These are phyloP conservation scores for Acanthoscelides obtectus DNA, from an alignment of 2,888 invertebrate species.

Conservation along the genomic window DNA sequence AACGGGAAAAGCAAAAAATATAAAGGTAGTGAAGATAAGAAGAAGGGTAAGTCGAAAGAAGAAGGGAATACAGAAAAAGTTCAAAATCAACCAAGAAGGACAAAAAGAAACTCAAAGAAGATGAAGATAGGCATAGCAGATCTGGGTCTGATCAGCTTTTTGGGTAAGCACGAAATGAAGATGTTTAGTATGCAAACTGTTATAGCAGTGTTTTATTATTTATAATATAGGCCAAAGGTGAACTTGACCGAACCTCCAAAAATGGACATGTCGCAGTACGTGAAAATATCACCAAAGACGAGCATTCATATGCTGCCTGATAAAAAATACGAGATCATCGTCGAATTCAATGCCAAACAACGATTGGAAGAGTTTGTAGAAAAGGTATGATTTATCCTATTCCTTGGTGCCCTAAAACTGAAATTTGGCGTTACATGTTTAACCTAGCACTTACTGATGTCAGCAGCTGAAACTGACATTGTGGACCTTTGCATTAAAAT, in stretches of 20 bases:
- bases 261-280: conserved; percentile 7
- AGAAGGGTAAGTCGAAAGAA: conserved; percentile 19
- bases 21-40: conserved; percentile 16
- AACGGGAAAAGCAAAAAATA: conserved; percentile 19
- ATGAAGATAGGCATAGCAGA: not conserved
- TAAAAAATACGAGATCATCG: conserved; percentile 37
- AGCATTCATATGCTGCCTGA: conserved; percentile 36
- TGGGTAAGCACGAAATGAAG: not conserved
- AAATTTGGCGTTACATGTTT: too few relatives aligned
- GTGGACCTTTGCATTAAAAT: too few relatives aligned
- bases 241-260: conserved; percentile 1
- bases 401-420: too few relatives aligned
- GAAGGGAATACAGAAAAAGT: conserved; percentile 8
- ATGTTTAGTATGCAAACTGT: too few relatives aligned
- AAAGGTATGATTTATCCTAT: conserved; percentile 27
- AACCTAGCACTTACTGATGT: too few relatives aligned
- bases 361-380: conserved; percentile 39
- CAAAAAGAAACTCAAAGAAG: not conserved
- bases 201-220: too few relatives aligned
- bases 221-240: not conserved
- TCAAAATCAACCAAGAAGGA: not conserved
- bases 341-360: conserved; percentile 42
- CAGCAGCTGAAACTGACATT: too few relatives aligned
- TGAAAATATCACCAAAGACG: conserved; percentile 36
- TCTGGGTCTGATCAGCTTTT: not conserved